phyloP scores from a whole-genome alignment of 2,888 invertebrate genomes.

The Melieria picta region DNA sequence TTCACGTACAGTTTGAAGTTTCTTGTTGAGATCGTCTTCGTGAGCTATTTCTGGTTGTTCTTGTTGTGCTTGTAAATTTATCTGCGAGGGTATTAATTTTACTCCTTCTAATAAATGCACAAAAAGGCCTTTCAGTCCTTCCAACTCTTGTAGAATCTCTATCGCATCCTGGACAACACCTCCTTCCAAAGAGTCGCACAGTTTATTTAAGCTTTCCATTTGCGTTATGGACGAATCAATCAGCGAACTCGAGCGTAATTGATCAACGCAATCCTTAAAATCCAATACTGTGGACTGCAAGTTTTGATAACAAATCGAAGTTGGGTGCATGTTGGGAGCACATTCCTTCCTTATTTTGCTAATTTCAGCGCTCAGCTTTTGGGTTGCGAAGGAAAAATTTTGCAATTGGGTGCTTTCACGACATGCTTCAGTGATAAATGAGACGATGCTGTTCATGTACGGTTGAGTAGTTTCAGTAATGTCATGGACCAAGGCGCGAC shows the following conservation, averaged over 20 bases:
- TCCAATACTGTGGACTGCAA: conserved; percentile 14
- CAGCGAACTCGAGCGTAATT: neutral
- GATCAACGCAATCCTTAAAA: conserved; percentile 4
- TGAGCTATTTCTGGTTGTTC: conserved; percentile 2
- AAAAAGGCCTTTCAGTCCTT: conserved; percentile 43
- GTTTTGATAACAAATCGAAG: conserved; percentile 33
- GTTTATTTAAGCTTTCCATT: neutral
- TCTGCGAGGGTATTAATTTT: conserved; percentile 3
- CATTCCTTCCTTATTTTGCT: conserved; percentile 37
- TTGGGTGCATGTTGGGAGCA: conserved; percentile 19
- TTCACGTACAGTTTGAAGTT: conserved; percentile 2
- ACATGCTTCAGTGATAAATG: conserved; percentile 36
- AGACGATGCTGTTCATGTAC: conserved; percentile 40
- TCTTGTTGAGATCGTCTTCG: conserved; percentile 23
- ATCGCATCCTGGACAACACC: conserved; percentile 39
- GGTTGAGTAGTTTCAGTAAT: conserved; percentile 46
- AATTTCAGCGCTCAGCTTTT: conserved; percentile 28
- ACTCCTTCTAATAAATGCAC: conserved; percentile 34
- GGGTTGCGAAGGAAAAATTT: conserved; percentile 25
- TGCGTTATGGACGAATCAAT: neutral
- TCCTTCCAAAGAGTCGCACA: conserved; percentile 18
- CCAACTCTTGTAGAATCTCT: conserved; percentile 48
- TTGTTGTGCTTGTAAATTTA: conserved; percentile 23
- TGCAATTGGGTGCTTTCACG: conserved; percentile 26
- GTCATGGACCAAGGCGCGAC: conserved; percentile 48